These are phyloP conservation scores for Apis dorsata DNA, from an alignment of 1,140 invertebrate genomes.

Conservation along the genomic window DNA sequence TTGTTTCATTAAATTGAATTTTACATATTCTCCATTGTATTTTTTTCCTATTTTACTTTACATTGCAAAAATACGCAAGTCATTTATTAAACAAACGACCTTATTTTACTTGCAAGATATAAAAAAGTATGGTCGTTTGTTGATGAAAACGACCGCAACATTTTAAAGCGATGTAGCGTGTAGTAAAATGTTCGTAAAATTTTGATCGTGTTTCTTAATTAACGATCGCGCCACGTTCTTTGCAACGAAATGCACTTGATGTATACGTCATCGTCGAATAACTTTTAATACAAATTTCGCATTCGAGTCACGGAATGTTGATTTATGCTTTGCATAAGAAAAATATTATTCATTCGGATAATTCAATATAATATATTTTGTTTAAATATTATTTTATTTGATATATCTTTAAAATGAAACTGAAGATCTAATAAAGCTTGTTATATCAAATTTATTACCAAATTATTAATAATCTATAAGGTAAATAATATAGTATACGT, in stretches of 20 bases:
- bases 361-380: background rate
- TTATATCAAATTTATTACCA: background rate
- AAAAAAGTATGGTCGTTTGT: background rate
- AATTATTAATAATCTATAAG: background rate
- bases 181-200: background rate
- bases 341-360: background rate
- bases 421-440: background rate
- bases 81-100: background rate
- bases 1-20: background rate
- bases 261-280: background rate
- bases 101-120: background rate
- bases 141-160: background rate
- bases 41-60: background rate
- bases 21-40: background rate
- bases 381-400: background rate
- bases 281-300: background rate
- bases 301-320: no score
- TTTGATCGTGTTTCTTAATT: slow-evolving; percentile 5
- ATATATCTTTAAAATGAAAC: no score
- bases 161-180: background rate
- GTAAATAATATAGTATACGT: no score
- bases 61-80: background rate
- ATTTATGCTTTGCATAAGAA: background rate
- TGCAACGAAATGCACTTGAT: background rate
- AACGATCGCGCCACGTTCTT: background rate